These are phyloP conservation scores for Thunnus albacares DNA, from an alignment of 2,797 vertebrate genomes.

Conservation along the genomic window DNA sequence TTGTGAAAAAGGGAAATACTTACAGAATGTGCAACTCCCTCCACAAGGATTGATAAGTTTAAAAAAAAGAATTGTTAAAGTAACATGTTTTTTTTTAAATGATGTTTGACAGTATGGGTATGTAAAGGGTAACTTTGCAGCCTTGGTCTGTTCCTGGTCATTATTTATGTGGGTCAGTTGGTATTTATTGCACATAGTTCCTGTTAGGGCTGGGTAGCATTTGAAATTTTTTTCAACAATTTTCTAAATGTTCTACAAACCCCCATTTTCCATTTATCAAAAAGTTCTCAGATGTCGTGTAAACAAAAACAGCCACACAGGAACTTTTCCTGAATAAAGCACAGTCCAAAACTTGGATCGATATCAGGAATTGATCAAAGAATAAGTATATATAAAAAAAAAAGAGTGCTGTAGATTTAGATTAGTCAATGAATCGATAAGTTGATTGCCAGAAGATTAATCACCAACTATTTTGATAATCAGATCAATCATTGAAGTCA, in stretches of 20 bases:
- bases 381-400: background rate
- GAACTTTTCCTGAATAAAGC: background rate
- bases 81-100: background rate
- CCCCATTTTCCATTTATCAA: background rate
- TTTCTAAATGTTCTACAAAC: background rate
- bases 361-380: background rate
- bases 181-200: background rate
- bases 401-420: background rate
- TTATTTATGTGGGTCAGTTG: background rate
- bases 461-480: too few relatives aligned
- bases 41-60: background rate
- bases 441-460: too few relatives aligned
- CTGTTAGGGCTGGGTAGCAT: background rate
- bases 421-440: background rate
- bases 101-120: background rate
- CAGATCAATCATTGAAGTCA: background rate
- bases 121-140: background rate
- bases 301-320: background rate
- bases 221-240: background rate
- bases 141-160: background rate
- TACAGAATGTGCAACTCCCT: background rate
- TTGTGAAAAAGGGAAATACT: constrained; percentile 11
- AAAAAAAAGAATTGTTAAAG: background rate
- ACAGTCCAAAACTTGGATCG: background rate
- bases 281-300: background rate